Evolutionary conservation across 1,140 invertebrate genomes (phyloP), one percentile per base, ranked within the genome.

Genomic region (Cydia splendana): DNA sequence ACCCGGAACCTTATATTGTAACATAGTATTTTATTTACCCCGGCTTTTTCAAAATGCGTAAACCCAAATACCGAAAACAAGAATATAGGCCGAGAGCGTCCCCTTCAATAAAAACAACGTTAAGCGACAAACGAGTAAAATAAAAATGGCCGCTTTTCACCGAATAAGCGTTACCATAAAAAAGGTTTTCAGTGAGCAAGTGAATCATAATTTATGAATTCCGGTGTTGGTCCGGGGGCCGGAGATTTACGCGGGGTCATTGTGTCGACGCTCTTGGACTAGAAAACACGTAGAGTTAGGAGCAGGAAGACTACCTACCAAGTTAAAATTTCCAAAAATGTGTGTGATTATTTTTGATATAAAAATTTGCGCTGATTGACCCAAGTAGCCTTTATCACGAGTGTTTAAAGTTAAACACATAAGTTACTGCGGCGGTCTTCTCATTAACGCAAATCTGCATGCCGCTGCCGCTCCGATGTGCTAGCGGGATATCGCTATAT

Each of bases 181-280:
- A 92, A 92, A 92, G 91, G 89, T 91, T 92, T 92, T 91, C 91
- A 91, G 88, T 91, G 88, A 92, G 89, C 88, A 89, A 92, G 89
- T 92, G 91, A 92, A 92, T 92, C 91, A 92, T 92, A 92, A 92
- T 92, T 92, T 92, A 92, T 92, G 91, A 91, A 92, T 92, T 91
- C 88, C 89, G 88, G 86, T 90, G 89, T 91, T 90, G 65, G 79
- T 75, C 57, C 80, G 80, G 83, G 82, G 86, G 51, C 74, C 79
- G 81, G 87, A 92, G 89, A 92, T 91, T 92, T 92, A 92, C 89
- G 87, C 85, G 84, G 88, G 89, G 91, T 92, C 91, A 90, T 88
- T 88, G 88, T 88, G 89, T 89, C 87, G 87, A 77, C 76, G 69
- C 84, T 87, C 86, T 84, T 82, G 82, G 84, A 73, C 85, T 85